Evolutionary conservation across 2,113 vertebrate genomes (phyloP).

Genomic region (Mobula hypostoma): DNA sequence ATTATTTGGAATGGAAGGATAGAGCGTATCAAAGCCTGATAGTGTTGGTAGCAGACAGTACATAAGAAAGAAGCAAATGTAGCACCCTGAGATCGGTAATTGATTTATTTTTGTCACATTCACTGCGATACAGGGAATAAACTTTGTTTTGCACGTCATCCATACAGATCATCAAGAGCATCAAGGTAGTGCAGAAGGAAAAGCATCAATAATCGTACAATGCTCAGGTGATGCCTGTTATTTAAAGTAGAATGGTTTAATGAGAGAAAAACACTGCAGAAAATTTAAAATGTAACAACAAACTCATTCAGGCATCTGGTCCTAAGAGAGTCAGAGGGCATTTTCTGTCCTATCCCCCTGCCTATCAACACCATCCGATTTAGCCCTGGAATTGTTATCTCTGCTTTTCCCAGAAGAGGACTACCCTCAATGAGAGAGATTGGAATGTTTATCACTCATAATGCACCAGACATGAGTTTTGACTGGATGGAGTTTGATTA

Average conservation of each 20-base stretch:
- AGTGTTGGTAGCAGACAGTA: not conserved
- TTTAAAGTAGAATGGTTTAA: not conserved
- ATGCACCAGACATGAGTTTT: not conserved
- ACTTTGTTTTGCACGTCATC: too few relatives aligned
- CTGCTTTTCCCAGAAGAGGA: not conserved
- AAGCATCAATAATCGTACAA: too few relatives aligned
- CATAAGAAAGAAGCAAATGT: too few relatives aligned
- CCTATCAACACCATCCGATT: not conserved
- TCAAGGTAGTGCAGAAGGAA: too few relatives aligned
- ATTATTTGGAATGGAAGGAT: not conserved
- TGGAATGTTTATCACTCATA: not conserved
- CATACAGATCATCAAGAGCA: too few relatives aligned
- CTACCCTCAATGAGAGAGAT: too few relatives aligned
- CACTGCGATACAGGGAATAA: too few relatives aligned
- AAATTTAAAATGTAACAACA: not conserved
- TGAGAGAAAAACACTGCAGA: not conserved
- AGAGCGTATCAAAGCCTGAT: not conserved
- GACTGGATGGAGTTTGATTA: not conserved
- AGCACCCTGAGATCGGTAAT: too few relatives aligned
- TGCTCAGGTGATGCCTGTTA: not conserved
- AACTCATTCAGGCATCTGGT: not conserved
- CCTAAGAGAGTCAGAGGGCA: not conserved
- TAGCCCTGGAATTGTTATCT: not conserved
- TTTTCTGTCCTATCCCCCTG: not conserved
- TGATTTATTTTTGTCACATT: too few relatives aligned